These are phyloP conservation scores for Hyles lineata DNA, from an alignment of 2,888 invertebrate genomes.

Conservation along the genomic window DNA sequence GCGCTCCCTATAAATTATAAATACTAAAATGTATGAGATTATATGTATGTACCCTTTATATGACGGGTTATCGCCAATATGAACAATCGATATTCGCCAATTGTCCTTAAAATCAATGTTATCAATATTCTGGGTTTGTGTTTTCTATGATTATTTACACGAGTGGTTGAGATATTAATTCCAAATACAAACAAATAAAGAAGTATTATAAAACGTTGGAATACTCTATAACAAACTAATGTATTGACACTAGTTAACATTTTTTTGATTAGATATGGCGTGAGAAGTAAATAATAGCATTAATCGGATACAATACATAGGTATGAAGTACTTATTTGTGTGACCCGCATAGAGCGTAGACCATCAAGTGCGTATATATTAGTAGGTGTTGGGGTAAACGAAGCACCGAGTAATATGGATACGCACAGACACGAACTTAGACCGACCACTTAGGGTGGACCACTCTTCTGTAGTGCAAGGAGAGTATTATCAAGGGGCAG, in stretches of 20 bases:
- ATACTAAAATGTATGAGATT: no score
- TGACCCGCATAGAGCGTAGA: constrained; percentile 37
- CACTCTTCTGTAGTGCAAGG: not conserved
- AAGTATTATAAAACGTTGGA: no score
- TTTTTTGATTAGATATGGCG: not conserved
- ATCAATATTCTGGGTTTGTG: no score
- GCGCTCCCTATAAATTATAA: no score
- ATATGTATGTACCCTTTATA: no score
- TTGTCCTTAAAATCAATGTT: no score
- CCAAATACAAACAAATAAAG: no score
- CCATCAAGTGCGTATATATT: constrained; percentile 46
- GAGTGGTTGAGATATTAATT: no score
- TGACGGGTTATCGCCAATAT: no score
- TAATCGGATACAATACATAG: not conserved
- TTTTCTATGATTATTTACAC: no score
- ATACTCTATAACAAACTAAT: not conserved
- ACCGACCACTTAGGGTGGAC: not conserved
- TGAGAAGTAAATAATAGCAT: not conserved
- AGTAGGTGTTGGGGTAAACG: constrained; percentile 36
- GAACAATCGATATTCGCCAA: no score
- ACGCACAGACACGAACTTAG: constrained; percentile 8
- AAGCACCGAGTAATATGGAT: constrained; percentile 38
- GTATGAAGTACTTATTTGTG: constrained; percentile 17
- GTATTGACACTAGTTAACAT: no score
- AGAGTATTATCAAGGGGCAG: not conserved